Percentiles rank a stretch among this genome's conserved stretches.
Evolutionary conservation across 2,797 vertebrate genomes (phyloP).

Genomic region (Leptodactylus fallax): DNA sequence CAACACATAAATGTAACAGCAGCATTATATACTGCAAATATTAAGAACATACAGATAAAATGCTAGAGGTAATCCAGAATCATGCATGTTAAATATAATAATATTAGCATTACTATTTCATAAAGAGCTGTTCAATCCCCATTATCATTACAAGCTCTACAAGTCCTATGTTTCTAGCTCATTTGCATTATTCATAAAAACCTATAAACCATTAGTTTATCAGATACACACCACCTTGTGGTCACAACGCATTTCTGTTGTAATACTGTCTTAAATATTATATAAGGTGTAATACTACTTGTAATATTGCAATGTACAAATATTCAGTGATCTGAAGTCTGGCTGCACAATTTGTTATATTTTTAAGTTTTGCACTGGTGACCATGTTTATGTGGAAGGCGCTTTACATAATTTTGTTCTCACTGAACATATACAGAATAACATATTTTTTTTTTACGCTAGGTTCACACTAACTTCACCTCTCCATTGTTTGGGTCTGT

Average conservation of each 20-base stretch:
- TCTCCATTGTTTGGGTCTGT: too few species aligned
- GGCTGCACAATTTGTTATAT: not conserved
- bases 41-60: not conserved
- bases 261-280: not conserved
- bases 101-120: not conserved
- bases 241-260: not conserved
- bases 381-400: too few species aligned
- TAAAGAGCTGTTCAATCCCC: not conserved
- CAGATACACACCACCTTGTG: not conserved
- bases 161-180: not conserved
- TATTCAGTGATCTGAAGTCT: not conserved
- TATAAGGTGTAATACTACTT: not conserved
- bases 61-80: not conserved
- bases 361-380: not conserved
- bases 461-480: too few species aligned
- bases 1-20: not conserved
- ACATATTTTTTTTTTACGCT: too few species aligned
- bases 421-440: too few species aligned
- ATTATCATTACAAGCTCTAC: not conserved
- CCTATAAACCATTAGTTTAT: not conserved
- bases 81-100: not conserved
- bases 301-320: not conserved
- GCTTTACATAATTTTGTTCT: too few species aligned
- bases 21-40: not conserved
- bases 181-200: slow-evolving; percentile 10